These are phyloP conservation scores for Craseonycteris thonglongyai DNA, from an alignment of 2,113 vertebrate species.

Conservation along the genomic window DNA sequence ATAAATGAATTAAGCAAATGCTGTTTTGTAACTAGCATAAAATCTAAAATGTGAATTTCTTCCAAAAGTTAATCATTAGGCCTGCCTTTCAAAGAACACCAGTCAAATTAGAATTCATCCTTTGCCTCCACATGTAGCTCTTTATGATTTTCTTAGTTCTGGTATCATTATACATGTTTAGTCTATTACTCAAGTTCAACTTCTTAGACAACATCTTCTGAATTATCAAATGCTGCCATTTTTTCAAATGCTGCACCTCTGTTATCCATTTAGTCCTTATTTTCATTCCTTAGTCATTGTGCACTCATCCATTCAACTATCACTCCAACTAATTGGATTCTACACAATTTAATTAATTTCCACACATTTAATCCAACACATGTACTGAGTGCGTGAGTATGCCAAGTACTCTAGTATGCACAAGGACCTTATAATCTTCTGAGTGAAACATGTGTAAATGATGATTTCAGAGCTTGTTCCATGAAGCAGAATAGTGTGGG, in stretches of 20 bases:
- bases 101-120: neutral
- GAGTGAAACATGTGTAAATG: neutral
- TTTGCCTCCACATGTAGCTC: neutral
- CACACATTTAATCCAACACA: neutral
- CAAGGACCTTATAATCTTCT: neutral
- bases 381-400: neutral
- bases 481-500: neutral
- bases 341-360: neutral
- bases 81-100: neutral
- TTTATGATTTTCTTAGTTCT: neutral
- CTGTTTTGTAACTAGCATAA: neutral
- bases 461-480: neutral
- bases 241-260: neutral
- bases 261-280: neutral
- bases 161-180: neutral
- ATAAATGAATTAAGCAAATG: constrained; percentile 26
- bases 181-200: neutral
- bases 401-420: neutral
- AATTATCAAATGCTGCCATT: neutral
- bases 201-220: neutral
- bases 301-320: neutral
- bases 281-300: neutral
- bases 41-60: neutral
- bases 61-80: neutral
- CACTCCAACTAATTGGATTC: neutral